A percentile compares a stretch with the other conserved stretches of the same genome.
Evolutionary conservation across 2,113 vertebrate species (phyloP).

Genomic region (Platichthys stellatus): DNA sequence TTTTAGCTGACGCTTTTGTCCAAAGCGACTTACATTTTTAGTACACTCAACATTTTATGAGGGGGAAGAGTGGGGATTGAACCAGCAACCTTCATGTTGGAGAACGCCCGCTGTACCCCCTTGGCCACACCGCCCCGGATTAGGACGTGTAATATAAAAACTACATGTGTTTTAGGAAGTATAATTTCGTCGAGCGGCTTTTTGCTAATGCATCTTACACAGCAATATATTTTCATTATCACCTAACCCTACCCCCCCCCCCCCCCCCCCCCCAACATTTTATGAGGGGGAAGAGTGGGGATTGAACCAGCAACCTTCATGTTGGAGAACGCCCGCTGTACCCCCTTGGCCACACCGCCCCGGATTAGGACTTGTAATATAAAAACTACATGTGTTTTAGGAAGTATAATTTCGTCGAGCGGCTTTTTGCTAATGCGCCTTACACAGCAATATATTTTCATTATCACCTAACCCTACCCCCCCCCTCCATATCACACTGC

Average conservation of each 20-base stretch:
- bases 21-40: no score
- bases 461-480: background rate
- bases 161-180: slow-evolving; percentile 2
- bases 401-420: slow-evolving; percentile 8
- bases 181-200: slow-evolving; percentile 10
- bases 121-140: no score
- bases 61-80: no score
- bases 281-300: no score
- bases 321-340: no score
- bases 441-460: slow-evolving; percentile 17
- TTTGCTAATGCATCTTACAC: slow-evolving; percentile 9
- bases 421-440: slow-evolving; percentile 15
- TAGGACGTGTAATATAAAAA: background rate
- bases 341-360: no score
- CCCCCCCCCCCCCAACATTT: no score
- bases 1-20: no score
- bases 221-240: slow-evolving; percentile 22
- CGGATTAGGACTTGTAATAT: background rate
- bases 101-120: no score
- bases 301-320: no score
- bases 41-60: no score
- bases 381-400: slow-evolving; percentile 2
- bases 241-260: background rate
- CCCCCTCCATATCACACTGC: background rate
- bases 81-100: no score